Base-by-base conservation (phyloP, 2,113 vertebrate species). In the Barbus barbus region DNA sequence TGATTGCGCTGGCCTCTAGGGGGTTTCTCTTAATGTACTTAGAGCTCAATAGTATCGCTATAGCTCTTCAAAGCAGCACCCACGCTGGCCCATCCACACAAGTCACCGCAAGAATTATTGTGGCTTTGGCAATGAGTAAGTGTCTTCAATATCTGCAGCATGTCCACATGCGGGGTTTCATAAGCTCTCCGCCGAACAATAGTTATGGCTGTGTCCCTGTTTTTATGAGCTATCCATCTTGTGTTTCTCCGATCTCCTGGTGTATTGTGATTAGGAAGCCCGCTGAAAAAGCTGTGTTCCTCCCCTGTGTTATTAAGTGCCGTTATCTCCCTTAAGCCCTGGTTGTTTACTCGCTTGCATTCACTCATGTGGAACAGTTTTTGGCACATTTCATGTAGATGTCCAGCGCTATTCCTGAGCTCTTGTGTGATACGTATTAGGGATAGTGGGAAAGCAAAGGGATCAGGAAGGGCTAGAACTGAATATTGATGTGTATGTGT, bases 91-190 rank as follows among this genome's bases (percentile, higher is more conserved):
- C 14, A 20, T 61, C 38, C 14, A 1, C 38, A 72, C 86, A 79
- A 53, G 79, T 78, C 78, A 77, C 72, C 8, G n/a, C 16, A 41
- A 69, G 48, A 82, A 82, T 87, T 74, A 84, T 60, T 73, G 74
- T 72, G 56, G 74, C 63, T 74, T 73, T 81, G 77, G 82, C 75
- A 87, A 69, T 76, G 78, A 75, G 77, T 56, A 80, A 84, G 79
- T 81, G 83, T 85, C 73, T 87, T 78, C 80, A 78, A 79, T 87
- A 79, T 83, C 82, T 79, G 80, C 74, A 72, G 74, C 80, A 41
- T 79, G 80, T 87, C 67, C 67, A 78, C 79, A 83, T 85, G 65
- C 53, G 31, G 83, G 86, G 79, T 53, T 77, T 71, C 63, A 36
- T 61, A 86, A 82, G 71, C 78, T 79, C 81, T 63, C 63, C 28